phyloP scores from a whole-genome alignment of 2,797 vertebrate species.

The Coracias cyanogaster region DNA sequence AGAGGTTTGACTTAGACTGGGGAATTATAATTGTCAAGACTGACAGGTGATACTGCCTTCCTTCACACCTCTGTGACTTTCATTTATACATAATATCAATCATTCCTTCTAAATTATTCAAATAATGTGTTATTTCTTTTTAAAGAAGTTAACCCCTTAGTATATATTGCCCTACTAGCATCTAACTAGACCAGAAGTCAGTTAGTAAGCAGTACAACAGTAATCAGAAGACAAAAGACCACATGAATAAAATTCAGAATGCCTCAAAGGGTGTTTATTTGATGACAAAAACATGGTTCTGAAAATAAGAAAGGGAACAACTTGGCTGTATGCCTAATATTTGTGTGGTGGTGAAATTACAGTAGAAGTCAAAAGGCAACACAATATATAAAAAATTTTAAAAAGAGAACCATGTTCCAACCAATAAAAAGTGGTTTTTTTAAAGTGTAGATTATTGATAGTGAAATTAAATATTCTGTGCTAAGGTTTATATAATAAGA shows the following conservation, averaged over 20 bases:
- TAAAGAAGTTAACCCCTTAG: neutral
- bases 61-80: conserved; percentile 48
- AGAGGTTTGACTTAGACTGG: neutral
- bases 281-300: neutral
- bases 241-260: neutral
- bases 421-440: neutral
- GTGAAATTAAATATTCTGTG: neutral
- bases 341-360: neutral
- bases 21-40: conserved; percentile 30
- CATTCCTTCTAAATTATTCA: conserved; percentile 6
- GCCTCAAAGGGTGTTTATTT: neutral
- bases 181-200: neutral
- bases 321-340: neutral
- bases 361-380: neutral
- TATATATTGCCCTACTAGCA: neutral
- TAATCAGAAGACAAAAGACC: neutral
- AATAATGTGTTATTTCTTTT: neutral
- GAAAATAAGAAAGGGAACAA: neutral
- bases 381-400: neutral
- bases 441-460: neutral
- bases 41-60: conserved; percentile 53
- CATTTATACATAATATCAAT: conserved; percentile 24
- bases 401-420: neutral
- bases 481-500: neutral
- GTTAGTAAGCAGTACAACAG: neutral